Percentiles rank a stretch among this genome's conserved stretches.
phyloP scores from a whole-genome alignment of 2,113 vertebrate genomes.

The Scopus umbretta region DNA sequence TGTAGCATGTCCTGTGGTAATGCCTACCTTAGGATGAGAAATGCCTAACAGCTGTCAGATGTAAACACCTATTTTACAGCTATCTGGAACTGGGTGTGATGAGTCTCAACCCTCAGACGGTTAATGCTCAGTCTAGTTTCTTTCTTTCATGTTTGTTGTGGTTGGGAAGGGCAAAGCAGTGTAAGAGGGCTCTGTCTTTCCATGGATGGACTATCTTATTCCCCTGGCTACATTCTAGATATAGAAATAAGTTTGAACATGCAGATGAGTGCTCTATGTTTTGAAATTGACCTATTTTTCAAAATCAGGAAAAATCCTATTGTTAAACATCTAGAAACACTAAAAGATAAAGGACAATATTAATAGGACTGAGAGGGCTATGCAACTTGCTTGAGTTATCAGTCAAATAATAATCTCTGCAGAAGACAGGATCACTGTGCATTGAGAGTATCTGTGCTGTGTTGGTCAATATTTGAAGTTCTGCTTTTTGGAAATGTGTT shows the following conservation, averaged over 20 bases:
- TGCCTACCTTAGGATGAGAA: not conserved
- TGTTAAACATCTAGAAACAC: not conserved
- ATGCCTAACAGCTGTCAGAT: not conserved
- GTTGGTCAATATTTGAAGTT: not conserved
- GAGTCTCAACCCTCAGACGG: not conserved
- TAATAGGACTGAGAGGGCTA: not conserved
- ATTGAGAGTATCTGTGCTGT: not conserved
- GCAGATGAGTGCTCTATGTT: not conserved
- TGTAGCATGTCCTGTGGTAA: not conserved
- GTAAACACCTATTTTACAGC: not conserved
- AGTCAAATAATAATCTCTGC: not conserved
- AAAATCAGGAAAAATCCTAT: not conserved
- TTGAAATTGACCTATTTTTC: not conserved
- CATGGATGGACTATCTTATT: accelerated
- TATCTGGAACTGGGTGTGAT: not conserved
- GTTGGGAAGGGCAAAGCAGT: not conserved
- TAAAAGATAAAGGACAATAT: not conserved
- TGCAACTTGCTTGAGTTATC: not conserved
- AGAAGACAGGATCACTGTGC: not conserved
- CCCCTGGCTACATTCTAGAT: not conserved
- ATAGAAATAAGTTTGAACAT: not conserved
- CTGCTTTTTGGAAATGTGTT: not conserved
- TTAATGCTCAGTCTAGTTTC: not conserved
- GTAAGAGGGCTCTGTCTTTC: not conserved
- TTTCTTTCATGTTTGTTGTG: not conserved